Base-by-base conservation (phyloP, 2,888 invertebrate genomes). In the Thereva nobilitata region DNA sequence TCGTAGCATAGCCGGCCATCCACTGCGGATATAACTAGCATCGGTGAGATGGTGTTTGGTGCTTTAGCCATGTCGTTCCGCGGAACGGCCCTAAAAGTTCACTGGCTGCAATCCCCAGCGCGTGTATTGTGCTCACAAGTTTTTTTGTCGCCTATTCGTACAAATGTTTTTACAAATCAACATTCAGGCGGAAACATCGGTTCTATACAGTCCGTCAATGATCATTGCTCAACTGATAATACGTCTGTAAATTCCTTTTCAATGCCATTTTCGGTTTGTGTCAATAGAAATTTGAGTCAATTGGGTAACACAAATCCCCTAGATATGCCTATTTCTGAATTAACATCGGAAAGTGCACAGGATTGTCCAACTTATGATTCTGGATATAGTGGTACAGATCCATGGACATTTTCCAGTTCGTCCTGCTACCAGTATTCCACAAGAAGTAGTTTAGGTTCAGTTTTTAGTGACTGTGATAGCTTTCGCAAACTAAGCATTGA, bases 41-140 rank as follows among this genome's bases (percentile, higher is more conserved):
- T 95, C 77, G 91, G 93, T 73, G 95, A 95, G 84, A 93, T 95
- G 92, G 89, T 95, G 74, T 95, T 95, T 79, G 95, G 95, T 5
- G 89, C 93, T 2, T 90, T 93, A 59, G 92, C 93, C 2, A 91
- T 95, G 90, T 91, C 92, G 72, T 93, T 89, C 81, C 87, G 89
- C 76, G 93, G 92, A 64, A 88, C 92, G 44, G 89, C 92, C n/a
- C 85, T 93, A 71, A 95, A 95, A 84, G 91, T 84, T 4, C 85
- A 85, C 72, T 82, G 82, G 74, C 74, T 85, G 70, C 79, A 81
- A 35, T 77, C 80, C 2, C 84, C 84, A 3, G 75, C 79, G 0
- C 78, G 83, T 56, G 78, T 85, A 64, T 70, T 87, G 78, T 87
- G 86, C 77, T 86, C 87, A 1, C 86, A 87, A 78, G 85, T 87